Percentiles rank a stretch among this genome's conserved stretches.
Conservation (phyloP, 2,113 vertebrate species). For the Callospermophilus lateralis region DNA sequence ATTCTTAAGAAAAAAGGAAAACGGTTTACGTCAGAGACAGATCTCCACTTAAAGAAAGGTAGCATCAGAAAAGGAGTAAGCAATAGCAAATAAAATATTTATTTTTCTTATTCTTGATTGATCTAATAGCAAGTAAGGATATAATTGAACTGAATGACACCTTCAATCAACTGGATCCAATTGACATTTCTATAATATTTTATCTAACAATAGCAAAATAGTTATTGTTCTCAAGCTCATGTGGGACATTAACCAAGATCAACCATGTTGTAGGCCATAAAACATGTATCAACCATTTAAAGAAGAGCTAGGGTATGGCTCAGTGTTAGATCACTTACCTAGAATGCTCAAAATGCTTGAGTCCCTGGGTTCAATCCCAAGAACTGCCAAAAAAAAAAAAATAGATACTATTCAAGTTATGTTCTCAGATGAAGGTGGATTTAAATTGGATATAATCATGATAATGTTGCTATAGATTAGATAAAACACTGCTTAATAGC, state of each 20-base stretch:
- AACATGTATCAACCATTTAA: not conserved
- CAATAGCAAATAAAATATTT: not conserved
- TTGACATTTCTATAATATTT: not conserved
- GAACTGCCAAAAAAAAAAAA: too few species aligned
- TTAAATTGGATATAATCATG: too few species aligned
- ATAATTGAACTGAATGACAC: not conserved
- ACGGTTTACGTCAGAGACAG: not conserved
- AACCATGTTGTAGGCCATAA: not conserved
- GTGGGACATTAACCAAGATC: not conserved
- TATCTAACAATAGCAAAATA: not conserved
- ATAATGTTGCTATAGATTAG: too few species aligned
- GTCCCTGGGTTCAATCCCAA: too few species aligned
- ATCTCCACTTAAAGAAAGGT: not conserved
- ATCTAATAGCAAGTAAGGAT: not conserved
- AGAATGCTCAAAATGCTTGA: too few species aligned
- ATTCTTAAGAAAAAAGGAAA: not conserved
- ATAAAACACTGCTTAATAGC: too few species aligned
- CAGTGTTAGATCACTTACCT: too few species aligned
- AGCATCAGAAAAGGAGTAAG: not conserved
- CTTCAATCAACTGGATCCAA: not conserved
- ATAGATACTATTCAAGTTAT: too few species aligned
- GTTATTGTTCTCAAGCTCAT: too few species aligned
- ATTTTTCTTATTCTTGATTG: not conserved
- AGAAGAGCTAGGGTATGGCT: not conserved
- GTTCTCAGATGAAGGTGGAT: too few species aligned